These are phyloP conservation scores for Melinopterus prodromus DNA, from an alignment of 2,888 invertebrate genomes.

Conservation along the genomic window DNA sequence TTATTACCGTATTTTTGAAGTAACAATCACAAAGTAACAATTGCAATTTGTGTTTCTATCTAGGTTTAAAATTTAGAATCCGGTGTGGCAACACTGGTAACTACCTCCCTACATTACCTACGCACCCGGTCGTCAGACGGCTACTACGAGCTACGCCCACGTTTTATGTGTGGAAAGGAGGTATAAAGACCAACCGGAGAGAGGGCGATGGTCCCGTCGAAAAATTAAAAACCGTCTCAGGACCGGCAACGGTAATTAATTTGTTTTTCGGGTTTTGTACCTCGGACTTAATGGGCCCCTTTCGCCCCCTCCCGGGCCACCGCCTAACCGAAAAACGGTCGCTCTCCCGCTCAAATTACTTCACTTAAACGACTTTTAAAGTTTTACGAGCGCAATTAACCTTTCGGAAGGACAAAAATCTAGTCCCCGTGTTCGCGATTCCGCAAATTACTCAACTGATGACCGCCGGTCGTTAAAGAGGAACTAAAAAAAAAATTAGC, in stretches of 20 bases:
- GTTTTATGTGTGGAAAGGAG: not conserved
- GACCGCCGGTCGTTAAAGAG: slow-evolving; percentile 4
- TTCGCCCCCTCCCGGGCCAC: not conserved
- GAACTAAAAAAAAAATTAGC: not conserved
- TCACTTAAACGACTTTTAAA: slow-evolving; percentile 26
- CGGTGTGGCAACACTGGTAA: not conserved
- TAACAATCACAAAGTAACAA: too few relatives aligned
- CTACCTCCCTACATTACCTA: not conserved
- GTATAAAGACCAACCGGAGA: not conserved
- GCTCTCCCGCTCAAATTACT: slow-evolving; percentile 18
- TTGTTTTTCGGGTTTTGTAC: slow-evolving; percentile 23
- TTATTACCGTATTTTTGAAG: too few relatives aligned
- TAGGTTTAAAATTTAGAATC: too few relatives aligned
- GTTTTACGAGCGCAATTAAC: slow-evolving; percentile 27
- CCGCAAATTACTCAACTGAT: slow-evolving; percentile 23
- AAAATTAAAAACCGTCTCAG: slow-evolving; percentile 24
- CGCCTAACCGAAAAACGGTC: slow-evolving; percentile 12
- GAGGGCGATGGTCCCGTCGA: not conserved
- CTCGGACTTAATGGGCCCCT: not conserved
- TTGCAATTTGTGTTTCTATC: too few relatives aligned
- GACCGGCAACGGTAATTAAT: slow-evolving; percentile 24
- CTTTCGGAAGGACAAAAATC: slow-evolving; percentile 27
- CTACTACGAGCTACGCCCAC: not conserved
- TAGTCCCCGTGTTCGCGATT: slow-evolving; percentile 17
- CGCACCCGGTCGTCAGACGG: not conserved